Base-by-base conservation (phyloP, 2,113 vertebrate species). In the Gobio gobio region DNA sequence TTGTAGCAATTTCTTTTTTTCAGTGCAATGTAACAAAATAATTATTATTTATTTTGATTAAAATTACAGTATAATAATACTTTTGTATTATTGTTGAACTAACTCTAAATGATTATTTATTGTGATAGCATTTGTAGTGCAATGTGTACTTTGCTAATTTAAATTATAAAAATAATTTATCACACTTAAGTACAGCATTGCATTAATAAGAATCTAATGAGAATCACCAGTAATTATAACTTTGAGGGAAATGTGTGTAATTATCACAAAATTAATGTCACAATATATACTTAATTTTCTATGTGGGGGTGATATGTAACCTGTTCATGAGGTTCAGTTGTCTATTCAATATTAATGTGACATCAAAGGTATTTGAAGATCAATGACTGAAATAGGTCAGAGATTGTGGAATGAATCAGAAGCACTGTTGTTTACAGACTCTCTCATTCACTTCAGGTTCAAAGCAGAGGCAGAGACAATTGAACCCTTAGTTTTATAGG, bases 381-480 rank as follows among this genome's bases (percentile, higher is more conserved):
- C 16, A 22, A 7, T 77, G 51, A 58, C 51, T 58, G 26, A 77
- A n/a, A 56, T 13, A 77, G 51, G 49, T 58, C 75, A 22, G 75
- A 77, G 49, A 77, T 77, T 77, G 51, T 24, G 5, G 51, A 58
- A 58, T 77, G 75, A 54, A 58, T 77, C 29, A 6, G 18, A 58
- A 56, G 49, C 14, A 18, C 70, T 73, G 40, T 40, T 70, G 66
- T 73, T 72, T 43, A 47, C 70, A 73, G 22, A 73, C 70, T 47
- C 70, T 73, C 10, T 47, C 20, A 22, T 70, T 70, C 66, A 43
- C 16, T 12, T 22, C 66, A 74, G 43, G 43, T 74, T 74, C 70
- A 74, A 74, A 74, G 70, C 70, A 47, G 12, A 74, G 70, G 40
- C 70, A 74, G 29, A 77, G 10, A 77, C 51, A 77, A 33, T 77